Evolutionary conservation across 2,797 vertebrate genomes (phyloP).

Genomic region (Limnodromus scolopaceus): DNA sequence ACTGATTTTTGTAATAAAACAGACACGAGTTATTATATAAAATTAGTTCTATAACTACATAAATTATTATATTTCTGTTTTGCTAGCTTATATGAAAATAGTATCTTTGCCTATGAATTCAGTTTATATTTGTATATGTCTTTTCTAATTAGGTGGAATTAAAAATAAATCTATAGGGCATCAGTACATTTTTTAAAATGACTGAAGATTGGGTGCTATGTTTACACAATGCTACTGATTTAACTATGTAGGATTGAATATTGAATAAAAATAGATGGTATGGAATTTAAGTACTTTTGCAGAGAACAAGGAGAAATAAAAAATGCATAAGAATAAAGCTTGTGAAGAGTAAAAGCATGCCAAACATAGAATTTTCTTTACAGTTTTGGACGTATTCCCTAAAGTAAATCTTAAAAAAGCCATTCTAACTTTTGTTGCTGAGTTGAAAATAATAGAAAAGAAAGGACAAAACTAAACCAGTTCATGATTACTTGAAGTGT

Average conservation of each 20-base stretch:
- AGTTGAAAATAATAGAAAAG: not conserved
- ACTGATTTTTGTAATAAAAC: not conserved
- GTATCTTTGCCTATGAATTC: not conserved
- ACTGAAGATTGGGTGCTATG: not conserved
- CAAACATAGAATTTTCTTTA: not conserved
- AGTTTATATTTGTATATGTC: not conserved
- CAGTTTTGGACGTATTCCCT: not conserved
- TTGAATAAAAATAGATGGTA: slow-evolving; percentile 32
- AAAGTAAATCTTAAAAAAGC: not conserved
- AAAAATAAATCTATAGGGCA: not conserved
- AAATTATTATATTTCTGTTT: not conserved
- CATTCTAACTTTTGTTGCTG: not conserved
- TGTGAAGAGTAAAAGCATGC: not conserved
- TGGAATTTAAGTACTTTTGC: slow-evolving; percentile 22
- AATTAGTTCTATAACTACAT: not conserved
- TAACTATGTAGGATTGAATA: not conserved
- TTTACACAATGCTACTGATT: slow-evolving; percentile 7
- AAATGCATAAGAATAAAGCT: slow-evolving; percentile 62
- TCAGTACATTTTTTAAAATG: not conserved
- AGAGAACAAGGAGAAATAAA: slow-evolving; percentile 59
- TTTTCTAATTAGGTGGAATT: not conserved
- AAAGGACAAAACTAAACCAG: not conserved
- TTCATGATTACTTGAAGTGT: not conserved
- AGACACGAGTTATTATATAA: not conserved
- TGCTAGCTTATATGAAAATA: not conserved